Base-by-base conservation (phyloP, 2,113 vertebrate species). In the Ceuthmochares aereus region DNA sequence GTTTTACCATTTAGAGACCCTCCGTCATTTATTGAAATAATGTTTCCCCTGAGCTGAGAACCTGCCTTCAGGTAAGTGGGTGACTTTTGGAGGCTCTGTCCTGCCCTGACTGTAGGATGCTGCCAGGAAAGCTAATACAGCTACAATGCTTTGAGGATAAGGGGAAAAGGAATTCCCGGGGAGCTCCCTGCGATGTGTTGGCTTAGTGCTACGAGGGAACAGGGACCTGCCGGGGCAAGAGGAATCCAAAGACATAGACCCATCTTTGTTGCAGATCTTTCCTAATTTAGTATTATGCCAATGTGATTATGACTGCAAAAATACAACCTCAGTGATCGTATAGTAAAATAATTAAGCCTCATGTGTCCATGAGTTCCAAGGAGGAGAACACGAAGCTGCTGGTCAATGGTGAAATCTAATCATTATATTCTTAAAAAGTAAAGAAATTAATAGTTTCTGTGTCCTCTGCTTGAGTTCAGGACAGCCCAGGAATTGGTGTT, bases 161-260 rank as follows among this genome's bases (percentile, higher is more conserved):
- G 10, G 17, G n/a, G 5, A 4, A 52, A 60, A 86, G 7, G 73
- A 19, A 37, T 56, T 83, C 17, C 58, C 0, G 1, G 34, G 22
- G 16, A 76, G 21, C 6, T 73, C n/a, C 63, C 25, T 2, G 3
- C 0, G 0, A 4, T 10, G 29, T 2, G 0, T 9, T 43, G 72
- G 36, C 26, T 62, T 40, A 36, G 12, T 60, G 55, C 63, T 79
- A 15, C 43, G 5, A n/a, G 9, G 89, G 32, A 59, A 25, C n/a
- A 25, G 32, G 26, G 29, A 60, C 34, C 42, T 30, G 18, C 15
- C 0, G 3, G 70, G 22, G 17, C 43, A 80, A 69, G n/a, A 4
- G 30, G 9, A 18, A 55, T 25, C 45, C 37, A 42, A 75, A 91
- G 26, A 12, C 2, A 1, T 13, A 59, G 86, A 83, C 10, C 21